Percentiles rank a stretch among this genome's conserved stretches.
Evolutionary conservation across 2,888 invertebrate genomes (phyloP).

Genomic region (Drosophila imparisetae): DNA sequence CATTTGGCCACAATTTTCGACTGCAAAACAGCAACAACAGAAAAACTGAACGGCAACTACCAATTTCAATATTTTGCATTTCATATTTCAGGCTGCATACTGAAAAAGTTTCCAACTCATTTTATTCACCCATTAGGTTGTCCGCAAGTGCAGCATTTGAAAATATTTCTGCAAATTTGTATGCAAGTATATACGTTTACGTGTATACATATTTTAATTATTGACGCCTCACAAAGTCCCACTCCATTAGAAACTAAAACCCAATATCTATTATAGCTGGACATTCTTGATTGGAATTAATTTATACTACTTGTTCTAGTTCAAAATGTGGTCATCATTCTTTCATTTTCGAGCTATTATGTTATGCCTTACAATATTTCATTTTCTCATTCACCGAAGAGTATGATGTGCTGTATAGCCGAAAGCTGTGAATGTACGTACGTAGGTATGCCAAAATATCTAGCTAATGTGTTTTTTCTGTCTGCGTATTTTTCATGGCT

Average conservation of each 20-base stretch:
- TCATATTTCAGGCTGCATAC: not conserved
- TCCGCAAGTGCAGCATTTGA: not conserved
- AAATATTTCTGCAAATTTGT: not conserved
- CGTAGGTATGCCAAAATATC: constrained; percentile 5
- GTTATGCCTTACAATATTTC: too few species aligned
- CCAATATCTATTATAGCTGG: not conserved
- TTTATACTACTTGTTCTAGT: not conserved
- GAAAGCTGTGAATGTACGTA: not conserved
- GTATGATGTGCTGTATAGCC: too few species aligned
- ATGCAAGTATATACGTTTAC: not conserved
- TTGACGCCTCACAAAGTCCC: not conserved
- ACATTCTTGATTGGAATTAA: not conserved
- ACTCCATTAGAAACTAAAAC: not conserved
- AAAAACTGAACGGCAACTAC: constrained; percentile 17
- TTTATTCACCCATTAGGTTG: constrained; percentile 1
- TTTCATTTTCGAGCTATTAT: too few species aligned
- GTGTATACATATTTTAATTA: not conserved
- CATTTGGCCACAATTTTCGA: constrained; percentile 3
- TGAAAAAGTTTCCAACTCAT: not conserved
- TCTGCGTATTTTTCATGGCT: constrained; percentile 11
- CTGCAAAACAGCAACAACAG: constrained; percentile 1
- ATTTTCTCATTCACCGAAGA: too few species aligned
- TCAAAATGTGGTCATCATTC: too few species aligned
- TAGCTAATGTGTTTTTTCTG: constrained; percentile 1
- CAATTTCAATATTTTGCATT: constrained; percentile 20